Base-by-base conservation (phyloP, 1,140 invertebrate species). In the Grapholita molesta region DNA sequence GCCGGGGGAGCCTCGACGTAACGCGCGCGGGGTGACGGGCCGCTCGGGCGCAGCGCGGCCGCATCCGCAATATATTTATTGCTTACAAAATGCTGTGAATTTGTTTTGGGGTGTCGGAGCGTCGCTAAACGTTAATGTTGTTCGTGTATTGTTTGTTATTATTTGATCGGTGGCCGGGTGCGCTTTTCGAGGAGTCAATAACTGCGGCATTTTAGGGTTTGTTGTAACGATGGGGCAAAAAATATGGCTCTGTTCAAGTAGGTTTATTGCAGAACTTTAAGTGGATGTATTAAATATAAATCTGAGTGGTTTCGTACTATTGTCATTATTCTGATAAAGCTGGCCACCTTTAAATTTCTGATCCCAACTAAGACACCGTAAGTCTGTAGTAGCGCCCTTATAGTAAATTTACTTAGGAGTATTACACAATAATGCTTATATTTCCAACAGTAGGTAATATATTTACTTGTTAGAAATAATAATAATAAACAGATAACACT, bases 81-180 rank as follows among this genome's bases (percentile, higher is more conserved):
- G 77, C 77, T 72, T 61, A 69, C 73, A 71, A 74, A 74, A 70
- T 72, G 71, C 25, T 65, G 75, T 73, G 74, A 76, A 85, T 85
- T 84, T 84, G 82, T 83, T 84, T 82, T 78, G 77, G 80, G 82
- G 84, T 77, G 75, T 11, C 66, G 65, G 70, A 77, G 73, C 76
- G 76, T 68, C 69, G 74, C 70, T 80, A 79, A 82, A 77, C 72
- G 77, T 69, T 71, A 71, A 76, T 76, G 77, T 73, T 69, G 69
- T 35, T 38, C 42, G 65, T 25, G 64, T 66, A 80, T 79, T 83
- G 78, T 84, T 78, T 77, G 78, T 73, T 75, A 75, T 81, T 81
- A 75, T 80, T 71, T 66, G 76, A 67, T 69, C 57, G 55, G n/a
- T 70, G 75, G 77, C 80, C 80, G 78, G 78, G 70, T 80, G 79